Evolutionary conservation across 2,797 vertebrate genomes (phyloP).

Genomic region (Etheostoma perlongum): DNA sequence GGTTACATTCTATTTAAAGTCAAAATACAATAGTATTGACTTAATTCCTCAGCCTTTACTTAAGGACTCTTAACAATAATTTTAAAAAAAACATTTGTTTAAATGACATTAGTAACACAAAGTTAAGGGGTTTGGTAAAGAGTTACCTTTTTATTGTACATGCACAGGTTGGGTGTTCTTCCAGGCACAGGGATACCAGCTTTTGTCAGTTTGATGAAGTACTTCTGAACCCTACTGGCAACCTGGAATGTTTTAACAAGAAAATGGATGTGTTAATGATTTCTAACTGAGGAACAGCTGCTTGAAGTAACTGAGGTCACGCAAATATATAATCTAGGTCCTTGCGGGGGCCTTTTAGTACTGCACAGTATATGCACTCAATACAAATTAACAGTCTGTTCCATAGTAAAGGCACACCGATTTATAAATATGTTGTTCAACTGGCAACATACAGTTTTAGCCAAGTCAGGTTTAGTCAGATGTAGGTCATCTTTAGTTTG

Average conservation of each 20-base stretch:
- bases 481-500: background rate
- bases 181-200: constrained; percentile 99
- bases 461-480: background rate
- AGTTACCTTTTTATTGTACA: constrained; percentile 98
- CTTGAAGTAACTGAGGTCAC: constrained; percentile 42
- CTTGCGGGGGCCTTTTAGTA: constrained; percentile 29
- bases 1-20: background rate
- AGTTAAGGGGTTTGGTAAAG: background rate
- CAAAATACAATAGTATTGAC: background rate
- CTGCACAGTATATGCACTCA: background rate
- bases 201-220: constrained; percentile 99
- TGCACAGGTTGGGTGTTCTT: constrained; percentile 97
- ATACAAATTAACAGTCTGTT: constrained; percentile 11
- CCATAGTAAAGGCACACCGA: constrained; percentile 6
- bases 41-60: background rate
- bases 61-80: background rate
- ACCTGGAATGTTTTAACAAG: constrained; percentile 85
- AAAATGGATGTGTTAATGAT: constrained; percentile 53
- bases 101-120: background rate
- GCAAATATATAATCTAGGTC: constrained; percentile 15
- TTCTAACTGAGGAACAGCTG: constrained; percentile 45
- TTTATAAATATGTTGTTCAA: background rate
- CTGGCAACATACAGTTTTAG: background rate
- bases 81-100: background rate
- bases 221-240: constrained; percentile 98